A percentile compares a stretch with the other conserved stretches of the same genome.
Evolutionary conservation across 2,113 vertebrate genomes (phyloP).

Genomic region (Cephalopterus ornatus): DNA sequence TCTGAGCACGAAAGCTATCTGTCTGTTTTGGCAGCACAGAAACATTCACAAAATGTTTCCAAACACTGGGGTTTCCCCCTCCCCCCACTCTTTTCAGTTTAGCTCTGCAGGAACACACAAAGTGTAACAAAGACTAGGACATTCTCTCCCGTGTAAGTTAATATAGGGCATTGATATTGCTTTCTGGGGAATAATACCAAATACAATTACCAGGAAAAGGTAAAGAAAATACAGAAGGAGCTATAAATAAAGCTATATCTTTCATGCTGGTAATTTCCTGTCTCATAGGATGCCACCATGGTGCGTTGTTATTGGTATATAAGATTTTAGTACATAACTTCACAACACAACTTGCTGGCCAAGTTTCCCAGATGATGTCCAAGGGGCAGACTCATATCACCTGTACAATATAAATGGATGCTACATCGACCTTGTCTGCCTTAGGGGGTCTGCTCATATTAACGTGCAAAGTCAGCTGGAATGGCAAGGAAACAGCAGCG

Average conservation of each 20-base stretch:
- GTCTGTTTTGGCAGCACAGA: constrained; percentile 18
- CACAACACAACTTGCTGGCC: background rate
- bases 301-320: background rate
- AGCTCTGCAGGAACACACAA: background rate
- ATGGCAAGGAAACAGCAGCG: background rate
- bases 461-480: accelerated
- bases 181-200: background rate
- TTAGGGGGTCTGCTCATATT: background rate
- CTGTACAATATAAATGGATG: background rate
- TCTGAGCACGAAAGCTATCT: constrained; percentile 16
- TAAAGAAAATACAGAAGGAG: background rate
- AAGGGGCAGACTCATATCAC: background rate
- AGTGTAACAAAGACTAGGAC: background rate
- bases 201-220: background rate
- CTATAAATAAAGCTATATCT: background rate
- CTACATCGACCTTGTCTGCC: background rate
- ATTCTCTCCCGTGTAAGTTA: background rate
- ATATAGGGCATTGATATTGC: background rate
- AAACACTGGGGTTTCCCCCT: background rate
- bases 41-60: constrained; percentile 5
- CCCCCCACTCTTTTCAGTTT: background rate
- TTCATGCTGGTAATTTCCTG: background rate
- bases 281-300: background rate
- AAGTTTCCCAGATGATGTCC: background rate
- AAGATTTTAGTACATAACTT: background rate